Evolutionary conservation across 2,888 invertebrate species (phyloP).

Genomic region (Stegana nigrithorax): DNA sequence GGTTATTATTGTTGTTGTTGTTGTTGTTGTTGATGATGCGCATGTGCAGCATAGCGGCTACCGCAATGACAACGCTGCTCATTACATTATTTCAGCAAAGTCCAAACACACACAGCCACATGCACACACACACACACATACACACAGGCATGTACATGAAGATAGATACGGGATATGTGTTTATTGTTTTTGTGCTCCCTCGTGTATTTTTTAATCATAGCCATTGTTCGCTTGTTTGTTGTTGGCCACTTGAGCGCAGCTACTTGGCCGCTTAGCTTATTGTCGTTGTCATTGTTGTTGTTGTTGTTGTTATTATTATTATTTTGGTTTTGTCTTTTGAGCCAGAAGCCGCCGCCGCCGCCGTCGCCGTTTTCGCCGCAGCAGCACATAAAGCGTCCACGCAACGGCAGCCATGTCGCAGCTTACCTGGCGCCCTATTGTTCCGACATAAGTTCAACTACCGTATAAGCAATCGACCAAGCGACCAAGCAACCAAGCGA

Average conservation of each 20-base stretch:
- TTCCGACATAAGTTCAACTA: slow-evolving; percentile 28
- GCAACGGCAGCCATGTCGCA: background rate
- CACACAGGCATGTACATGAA: background rate
- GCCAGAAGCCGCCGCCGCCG: background rate
- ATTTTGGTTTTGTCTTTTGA: background rate
- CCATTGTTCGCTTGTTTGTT: slow-evolving; percentile 13
- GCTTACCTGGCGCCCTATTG: slow-evolving; percentile 54
- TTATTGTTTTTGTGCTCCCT: no score
- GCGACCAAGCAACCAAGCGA: no score
- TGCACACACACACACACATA: background rate
- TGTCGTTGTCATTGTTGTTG: background rate
- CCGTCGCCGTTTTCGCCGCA: background rate
- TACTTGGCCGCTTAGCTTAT: slow-evolving; percentile 8
- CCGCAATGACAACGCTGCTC: background rate
- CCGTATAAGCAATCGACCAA: no score
- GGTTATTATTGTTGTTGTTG: background rate
- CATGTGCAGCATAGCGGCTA: background rate
- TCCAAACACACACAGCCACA: background rate
- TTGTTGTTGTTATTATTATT: slow-evolving; percentile 1
- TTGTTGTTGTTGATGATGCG: background rate
- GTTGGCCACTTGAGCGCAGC: background rate
- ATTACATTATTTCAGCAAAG: background rate
- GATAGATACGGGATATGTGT: background rate
- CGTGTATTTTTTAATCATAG: slow-evolving; percentile 19
- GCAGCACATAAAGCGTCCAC: background rate